Evolutionary conservation across 2,797 vertebrate genomes (phyloP).

Genomic region (Gallinago solitaria): DNA sequence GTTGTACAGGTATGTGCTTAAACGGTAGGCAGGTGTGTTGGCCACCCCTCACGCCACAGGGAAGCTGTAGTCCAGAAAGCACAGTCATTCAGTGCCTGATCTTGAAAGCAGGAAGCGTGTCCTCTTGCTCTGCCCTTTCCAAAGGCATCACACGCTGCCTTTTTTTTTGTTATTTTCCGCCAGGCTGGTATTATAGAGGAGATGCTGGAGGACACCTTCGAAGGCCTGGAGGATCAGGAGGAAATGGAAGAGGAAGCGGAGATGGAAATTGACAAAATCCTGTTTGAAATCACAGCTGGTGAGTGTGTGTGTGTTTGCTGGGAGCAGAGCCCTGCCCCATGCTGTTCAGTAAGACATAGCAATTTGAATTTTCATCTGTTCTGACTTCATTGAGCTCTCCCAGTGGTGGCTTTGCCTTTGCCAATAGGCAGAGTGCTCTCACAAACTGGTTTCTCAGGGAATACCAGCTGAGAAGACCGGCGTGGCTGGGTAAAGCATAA

Average conservation of each 20-base stretch:
- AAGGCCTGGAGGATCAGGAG: slow-evolving; percentile 94
- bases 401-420: background rate
- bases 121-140: background rate
- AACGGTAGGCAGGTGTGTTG: fast-evolving
- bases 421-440: background rate
- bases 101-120: fast-evolving
- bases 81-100: background rate
- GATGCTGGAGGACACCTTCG: slow-evolving; percentile 97
- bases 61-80: fast-evolving
- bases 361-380: background rate
- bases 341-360: background rate
- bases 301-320: background rate
- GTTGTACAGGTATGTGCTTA: background rate
- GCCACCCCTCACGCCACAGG: background rate
- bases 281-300: slow-evolving; percentile 98
- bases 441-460: background rate
- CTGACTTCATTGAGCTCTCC: fast-evolving
- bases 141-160: fast-evolving
- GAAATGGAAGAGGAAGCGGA: slow-evolving; percentile 98
- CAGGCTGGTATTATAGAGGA: slow-evolving; percentile 96
- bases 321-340: background rate
- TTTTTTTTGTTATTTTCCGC: background rate
- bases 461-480: background rate
- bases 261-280: slow-evolving; percentile 94
- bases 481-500: background rate